phyloP scores from a whole-genome alignment of 2,888 invertebrate genomes.

The Lasioglossum villosulum region DNA sequence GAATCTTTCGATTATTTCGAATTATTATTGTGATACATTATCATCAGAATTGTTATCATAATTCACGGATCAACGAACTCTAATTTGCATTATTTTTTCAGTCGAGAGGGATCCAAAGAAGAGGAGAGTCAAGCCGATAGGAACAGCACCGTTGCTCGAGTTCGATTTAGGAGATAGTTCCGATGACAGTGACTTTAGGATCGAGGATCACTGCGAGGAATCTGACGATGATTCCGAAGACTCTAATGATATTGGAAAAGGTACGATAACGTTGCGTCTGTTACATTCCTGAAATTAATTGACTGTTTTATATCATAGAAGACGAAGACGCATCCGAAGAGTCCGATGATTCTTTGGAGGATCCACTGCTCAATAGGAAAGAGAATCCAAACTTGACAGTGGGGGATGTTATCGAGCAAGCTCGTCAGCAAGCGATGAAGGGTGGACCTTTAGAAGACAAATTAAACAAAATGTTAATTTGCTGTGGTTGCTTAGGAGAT shows the following conservation, averaged over 20 bases:
- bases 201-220: conserved; percentile 92
- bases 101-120: conserved; percentile 92
- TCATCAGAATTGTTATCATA: too few relatives aligned
- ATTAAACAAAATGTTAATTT: conserved; percentile 91
- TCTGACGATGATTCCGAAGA: conserved; percentile 92
- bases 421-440: conserved; percentile 84
- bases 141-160: conserved; percentile 90
- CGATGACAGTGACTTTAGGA: conserved; percentile 97
- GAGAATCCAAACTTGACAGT: conserved; percentile 83
- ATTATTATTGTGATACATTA: too few relatives aligned
- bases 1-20: background rate
- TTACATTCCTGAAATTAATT: conserved; percentile 5
- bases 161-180: conserved; percentile 96
- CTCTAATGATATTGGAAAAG: conserved; percentile 88
- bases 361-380: conserved; percentile 81
- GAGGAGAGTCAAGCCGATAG: conserved; percentile 92
- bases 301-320: conserved; percentile 26
- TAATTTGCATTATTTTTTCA: conserved; percentile 70
- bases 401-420: conserved; percentile 86
- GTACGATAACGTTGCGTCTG: conserved; percentile 64
- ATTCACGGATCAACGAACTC: background rate
- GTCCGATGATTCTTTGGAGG: conserved; percentile 83
- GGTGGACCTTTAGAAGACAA: conserved; percentile 84
- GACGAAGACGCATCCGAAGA: conserved; percentile 70
- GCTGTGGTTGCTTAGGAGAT: conserved; percentile 97